Evolutionary conservation across 2,113 vertebrate genomes (phyloP).

Genomic region (Sula dactylatra): DNA sequence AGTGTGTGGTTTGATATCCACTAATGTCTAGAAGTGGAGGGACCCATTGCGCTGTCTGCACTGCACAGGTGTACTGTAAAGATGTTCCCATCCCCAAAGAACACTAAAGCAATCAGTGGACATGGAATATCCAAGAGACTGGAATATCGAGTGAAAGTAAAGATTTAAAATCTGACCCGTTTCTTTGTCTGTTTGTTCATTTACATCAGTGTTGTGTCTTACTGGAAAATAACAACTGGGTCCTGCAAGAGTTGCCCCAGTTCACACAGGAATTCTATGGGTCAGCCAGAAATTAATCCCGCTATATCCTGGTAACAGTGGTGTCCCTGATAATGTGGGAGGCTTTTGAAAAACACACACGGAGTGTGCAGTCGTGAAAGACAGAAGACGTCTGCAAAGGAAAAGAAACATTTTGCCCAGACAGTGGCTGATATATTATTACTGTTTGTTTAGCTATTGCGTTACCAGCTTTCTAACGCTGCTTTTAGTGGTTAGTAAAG

Average conservation of each 20-base stretch:
- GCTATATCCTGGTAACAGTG: neutral
- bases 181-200: neutral
- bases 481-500: neutral
- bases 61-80: neutral
- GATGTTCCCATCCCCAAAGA: neutral
- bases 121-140: neutral
- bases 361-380: neutral
- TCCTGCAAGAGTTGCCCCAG: neutral
- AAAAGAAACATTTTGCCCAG: neutral
- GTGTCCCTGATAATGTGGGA: neutral
- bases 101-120: neutral
- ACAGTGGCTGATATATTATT: neutral
- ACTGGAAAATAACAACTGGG: neutral
- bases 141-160: neutral
- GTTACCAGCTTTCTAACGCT: neutral
- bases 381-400: neutral
- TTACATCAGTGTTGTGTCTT: neutral
- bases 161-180: neutral
- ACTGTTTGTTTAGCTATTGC: neutral
- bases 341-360: neutral
- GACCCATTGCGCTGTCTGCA: neutral
- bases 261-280: neutral
- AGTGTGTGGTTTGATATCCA: accelerated
- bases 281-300: neutral
- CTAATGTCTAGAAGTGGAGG: neutral